Base-by-base conservation (phyloP, 2,113 vertebrate species). In the Erythrolamprus reginae region DNA sequence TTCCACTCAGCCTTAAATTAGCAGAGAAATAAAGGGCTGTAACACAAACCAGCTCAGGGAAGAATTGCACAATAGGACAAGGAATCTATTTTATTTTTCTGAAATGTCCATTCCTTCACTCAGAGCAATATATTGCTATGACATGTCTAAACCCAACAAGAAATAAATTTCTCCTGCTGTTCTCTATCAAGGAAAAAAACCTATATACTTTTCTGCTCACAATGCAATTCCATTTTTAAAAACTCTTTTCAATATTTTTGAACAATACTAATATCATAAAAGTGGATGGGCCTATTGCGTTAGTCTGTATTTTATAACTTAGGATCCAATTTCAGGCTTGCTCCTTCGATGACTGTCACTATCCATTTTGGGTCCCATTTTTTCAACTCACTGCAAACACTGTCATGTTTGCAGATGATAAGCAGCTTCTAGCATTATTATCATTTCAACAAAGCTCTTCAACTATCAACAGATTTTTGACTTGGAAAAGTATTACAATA, bases 241-340 rank as follows among this genome's bases (percentile, higher is more conserved):
- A 86, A 93, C 94, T 94, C 94, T 96, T 96, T 48, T 96, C 96
- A 96, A 96, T 97, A 96, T 96, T 97, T 97, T 97, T 96, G 86
- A 97, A 97, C 96, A 96, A 95, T 97, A 97, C 97, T 98, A 98
- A 98, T 97, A 96, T 96, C 97, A 97, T 97, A 95, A 94, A 94
- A 92, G 96, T 91, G 96, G 96, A 97, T 96, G 96, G 91, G 96
- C 93, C 97, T 97, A 97, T 98, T 97, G 96, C 87, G 95, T 98
- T 97, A 97, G 96, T 92, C 96, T 96, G 95, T 96, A 96, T 97
- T 97, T 97, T 97, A 97, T 97, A 97, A 97, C 96, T 97, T 95
- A 92, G 96, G 95, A 97, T 98, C 95, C 94, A 96, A 97, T 98
- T 97, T 97, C 90, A 93, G 93, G 96, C 96, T 97, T 97, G 97